Evolutionary conservation across 2,797 vertebrate species (phyloP).

Genomic region (Enteromius afrohamiltoni): DNA sequence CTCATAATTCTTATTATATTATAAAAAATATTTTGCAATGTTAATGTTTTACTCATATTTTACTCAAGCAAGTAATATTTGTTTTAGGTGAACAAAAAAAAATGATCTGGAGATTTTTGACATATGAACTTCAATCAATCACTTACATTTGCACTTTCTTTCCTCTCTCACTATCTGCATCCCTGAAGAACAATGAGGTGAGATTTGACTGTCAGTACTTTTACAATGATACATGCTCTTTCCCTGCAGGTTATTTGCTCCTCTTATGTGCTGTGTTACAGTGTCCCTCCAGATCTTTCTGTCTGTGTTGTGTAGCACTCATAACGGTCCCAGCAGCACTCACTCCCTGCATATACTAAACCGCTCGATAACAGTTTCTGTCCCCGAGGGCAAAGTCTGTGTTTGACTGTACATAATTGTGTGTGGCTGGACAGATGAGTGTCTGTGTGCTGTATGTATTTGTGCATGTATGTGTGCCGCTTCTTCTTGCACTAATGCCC

Average conservation of each 20-base stretch:
- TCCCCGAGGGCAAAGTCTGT: slow-evolving; percentile 17
- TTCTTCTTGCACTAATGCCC: slow-evolving; percentile 17
- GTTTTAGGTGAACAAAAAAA: not conserved
- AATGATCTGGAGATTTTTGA: not conserved
- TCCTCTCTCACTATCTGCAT: slow-evolving; percentile 36
- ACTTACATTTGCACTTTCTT: slow-evolving; percentile 21
- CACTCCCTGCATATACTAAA: slow-evolving; percentile 35
- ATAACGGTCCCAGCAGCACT: slow-evolving; percentile 25
- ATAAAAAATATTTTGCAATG: not conserved
- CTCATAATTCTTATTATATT: too few relatives aligned
- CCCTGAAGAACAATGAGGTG: slow-evolving; percentile 75
- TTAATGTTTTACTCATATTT: not conserved
- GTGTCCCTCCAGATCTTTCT: slow-evolving; percentile 38
- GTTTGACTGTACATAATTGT: slow-evolving; percentile 13
- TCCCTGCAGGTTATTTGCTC: slow-evolving; percentile 51
- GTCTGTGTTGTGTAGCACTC: slow-evolving; percentile 15
- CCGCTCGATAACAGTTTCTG: slow-evolving; percentile 16
- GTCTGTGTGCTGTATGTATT: not conserved
- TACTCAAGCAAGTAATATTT: not conserved
- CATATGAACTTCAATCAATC: not conserved
- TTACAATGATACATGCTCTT: slow-evolving; percentile 11
- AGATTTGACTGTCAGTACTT: slow-evolving; percentile 46
- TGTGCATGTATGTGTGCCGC: slow-evolving; percentile 7
- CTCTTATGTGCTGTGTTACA: slow-evolving; percentile 36
- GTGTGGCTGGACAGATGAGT: not conserved